phyloP scores from a whole-genome alignment of 2,797 vertebrate genomes.

The Trachurus trachurus region DNA sequence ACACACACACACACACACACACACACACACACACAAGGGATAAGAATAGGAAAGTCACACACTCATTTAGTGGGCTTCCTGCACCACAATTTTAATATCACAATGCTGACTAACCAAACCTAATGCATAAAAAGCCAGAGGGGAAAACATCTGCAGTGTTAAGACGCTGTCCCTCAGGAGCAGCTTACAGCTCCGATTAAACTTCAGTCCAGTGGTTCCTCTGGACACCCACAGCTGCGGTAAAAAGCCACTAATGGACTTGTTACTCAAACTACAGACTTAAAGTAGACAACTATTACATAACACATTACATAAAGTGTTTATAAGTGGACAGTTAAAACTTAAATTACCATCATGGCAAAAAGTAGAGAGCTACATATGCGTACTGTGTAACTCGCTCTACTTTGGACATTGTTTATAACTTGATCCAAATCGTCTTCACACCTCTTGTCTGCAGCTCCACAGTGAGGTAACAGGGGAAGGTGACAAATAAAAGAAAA shows the following conservation, averaged over 20 bases:
- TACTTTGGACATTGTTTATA: neutral
- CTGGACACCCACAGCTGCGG: constrained; percentile 31
- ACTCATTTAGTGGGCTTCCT: neutral
- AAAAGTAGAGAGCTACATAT: neutral
- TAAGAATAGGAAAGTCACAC: neutral
- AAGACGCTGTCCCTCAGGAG: constrained; percentile 37
- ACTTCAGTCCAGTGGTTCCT: constrained; percentile 30
- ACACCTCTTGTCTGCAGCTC: neutral
- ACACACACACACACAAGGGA: neutral
- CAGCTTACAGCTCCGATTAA: constrained; percentile 42
- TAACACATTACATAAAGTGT: constrained; percentile 43
- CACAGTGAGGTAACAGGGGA: neutral
- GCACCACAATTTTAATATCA: constrained; percentile 5
- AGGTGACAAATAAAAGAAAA: neutral
- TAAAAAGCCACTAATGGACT: constrained; percentile 54
- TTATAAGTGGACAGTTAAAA: constrained; percentile 7
- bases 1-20: neutral
- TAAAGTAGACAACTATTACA: neutral
- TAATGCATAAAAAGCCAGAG: constrained; percentile 36
- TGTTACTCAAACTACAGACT: constrained; percentile 19
- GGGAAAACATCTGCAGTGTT: constrained; percentile 24
- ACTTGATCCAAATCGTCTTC: constrained; percentile 10
- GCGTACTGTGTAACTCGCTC: neutral
- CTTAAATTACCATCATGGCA: constrained; percentile 2
- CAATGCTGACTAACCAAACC: neutral